phyloP scores from a whole-genome alignment of 1,140 invertebrate genomes.

The Panagrolaimus sp. region DNA sequence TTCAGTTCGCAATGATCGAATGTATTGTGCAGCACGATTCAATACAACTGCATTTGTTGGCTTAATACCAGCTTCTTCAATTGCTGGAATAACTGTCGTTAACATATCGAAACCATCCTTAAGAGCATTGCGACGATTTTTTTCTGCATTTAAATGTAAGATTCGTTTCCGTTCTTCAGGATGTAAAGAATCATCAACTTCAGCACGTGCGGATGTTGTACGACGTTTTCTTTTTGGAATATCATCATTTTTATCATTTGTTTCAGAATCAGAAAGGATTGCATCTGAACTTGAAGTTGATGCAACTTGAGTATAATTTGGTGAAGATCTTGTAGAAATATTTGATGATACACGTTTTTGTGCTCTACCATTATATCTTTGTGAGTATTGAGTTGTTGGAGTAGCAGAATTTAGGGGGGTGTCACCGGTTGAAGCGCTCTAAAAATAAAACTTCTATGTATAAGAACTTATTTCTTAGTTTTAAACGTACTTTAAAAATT shows the following conservation, averaged over 20 bases:
- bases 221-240: not conserved
- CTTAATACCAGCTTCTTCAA: conserved; percentile 41
- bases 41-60: conserved; percentile 44
- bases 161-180: conserved; percentile 58
- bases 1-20: conserved; percentile 24
- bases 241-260: not conserved
- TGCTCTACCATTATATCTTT: not conserved
- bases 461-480: not conserved
- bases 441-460: not conserved
- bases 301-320: not conserved
- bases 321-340: not conserved
- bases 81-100: conserved; percentile 34
- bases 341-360: not conserved
- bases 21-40: conserved; percentile 41
- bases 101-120: conserved; percentile 42
- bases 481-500: not conserved
- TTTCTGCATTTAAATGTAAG: conserved; percentile 89
- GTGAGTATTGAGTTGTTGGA: not conserved
- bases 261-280: conserved; percentile 3
- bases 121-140: conserved; percentile 71
- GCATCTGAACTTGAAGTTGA: conserved; percentile 3
- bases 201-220: not conserved
- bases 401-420: not conserved
- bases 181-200: conserved; percentile 51
- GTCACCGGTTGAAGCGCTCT: not conserved